These are phyloP conservation scores for Equus przewalskii DNA, from an alignment of 2,113 vertebrate species.

Conservation along the genomic window DNA sequence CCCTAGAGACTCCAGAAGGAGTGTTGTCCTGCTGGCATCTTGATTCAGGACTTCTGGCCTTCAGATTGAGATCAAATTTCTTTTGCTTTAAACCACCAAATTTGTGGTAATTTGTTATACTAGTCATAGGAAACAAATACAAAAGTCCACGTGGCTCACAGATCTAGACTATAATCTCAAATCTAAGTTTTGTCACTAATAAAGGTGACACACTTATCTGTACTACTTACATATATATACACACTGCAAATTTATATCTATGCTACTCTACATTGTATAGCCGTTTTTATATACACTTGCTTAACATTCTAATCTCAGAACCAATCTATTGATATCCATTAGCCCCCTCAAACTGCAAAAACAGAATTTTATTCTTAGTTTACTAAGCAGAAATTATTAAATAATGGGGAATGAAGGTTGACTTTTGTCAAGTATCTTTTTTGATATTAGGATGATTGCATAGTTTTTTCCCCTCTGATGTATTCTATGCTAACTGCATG, in stretches of 20 bases:
- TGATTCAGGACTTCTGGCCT: constrained; percentile 7
- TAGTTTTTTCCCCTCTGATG: not conserved
- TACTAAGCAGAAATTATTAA: constrained; percentile 2
- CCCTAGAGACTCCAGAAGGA: not conserved
- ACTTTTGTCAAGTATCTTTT: not conserved
- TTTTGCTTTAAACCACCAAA: not conserved
- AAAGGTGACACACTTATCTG: not conserved
- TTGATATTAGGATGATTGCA: not conserved
- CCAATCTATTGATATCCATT: not conserved
- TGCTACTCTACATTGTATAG: not conserved
- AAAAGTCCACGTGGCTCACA: not conserved
- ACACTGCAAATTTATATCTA: not conserved
- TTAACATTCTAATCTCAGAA: not conserved
- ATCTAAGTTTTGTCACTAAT: not conserved
- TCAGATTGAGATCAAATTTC: not conserved
- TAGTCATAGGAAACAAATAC: not conserved
- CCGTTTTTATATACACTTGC: not conserved
- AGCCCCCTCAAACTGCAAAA: not conserved
- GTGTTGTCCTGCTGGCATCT: not conserved
- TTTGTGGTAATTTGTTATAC: not conserved
- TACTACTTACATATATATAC: not conserved
- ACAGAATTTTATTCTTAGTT: not conserved
- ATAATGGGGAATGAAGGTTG: not conserved
- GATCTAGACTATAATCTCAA: not conserved
- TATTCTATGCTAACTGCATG: not conserved